Evolutionary conservation across 2,797 vertebrate genomes (phyloP).

Genomic region (Leptoclinus maculatus): DNA sequence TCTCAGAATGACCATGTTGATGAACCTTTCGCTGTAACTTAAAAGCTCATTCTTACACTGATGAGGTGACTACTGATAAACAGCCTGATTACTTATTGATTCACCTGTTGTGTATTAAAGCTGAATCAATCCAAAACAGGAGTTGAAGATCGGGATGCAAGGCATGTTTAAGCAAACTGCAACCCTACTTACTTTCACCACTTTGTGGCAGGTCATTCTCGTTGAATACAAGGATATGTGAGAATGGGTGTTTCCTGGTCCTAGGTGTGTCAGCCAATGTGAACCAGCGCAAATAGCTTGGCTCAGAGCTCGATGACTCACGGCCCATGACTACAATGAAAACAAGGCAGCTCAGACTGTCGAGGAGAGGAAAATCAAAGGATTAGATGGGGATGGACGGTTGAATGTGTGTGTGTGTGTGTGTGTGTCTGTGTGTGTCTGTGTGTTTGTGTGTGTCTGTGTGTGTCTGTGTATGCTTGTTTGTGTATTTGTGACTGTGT

Average conservation of each 20-base stretch:
- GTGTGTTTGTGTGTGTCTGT: not conserved
- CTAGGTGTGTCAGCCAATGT: constrained; percentile 86
- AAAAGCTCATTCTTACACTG: constrained; percentile 1
- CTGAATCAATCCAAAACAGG: constrained; percentile 12
- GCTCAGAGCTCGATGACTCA: constrained; percentile 83
- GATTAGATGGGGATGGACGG: constrained; percentile 73
- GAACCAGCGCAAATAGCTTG: constrained; percentile 82
- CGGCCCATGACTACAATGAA: constrained; percentile 79
- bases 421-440: constrained; percentile 26
- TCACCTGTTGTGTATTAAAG: not conserved
- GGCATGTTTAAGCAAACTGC: constrained; percentile 26
- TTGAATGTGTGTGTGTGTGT: constrained; percentile 39
- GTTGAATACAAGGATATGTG: constrained; percentile 81
- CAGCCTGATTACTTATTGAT: not conserved
- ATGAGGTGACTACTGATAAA: constrained; percentile 17
- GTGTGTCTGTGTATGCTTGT: constrained; percentile 3
- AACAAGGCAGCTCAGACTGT: constrained; percentile 73
- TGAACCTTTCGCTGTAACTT: constrained; percentile 24
- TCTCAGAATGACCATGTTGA: not conserved
- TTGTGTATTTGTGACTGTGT: constrained; percentile 17
- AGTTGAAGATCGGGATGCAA: not conserved
- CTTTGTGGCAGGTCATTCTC: constrained; percentile 50
- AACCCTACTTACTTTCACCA: constrained; percentile 20
- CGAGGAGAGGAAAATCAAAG: constrained; percentile 71
- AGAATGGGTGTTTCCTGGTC: constrained; percentile 84